These are phyloP conservation scores for Solen grandis DNA, from an alignment of 1,140 invertebrate species.

Conservation along the genomic window DNA sequence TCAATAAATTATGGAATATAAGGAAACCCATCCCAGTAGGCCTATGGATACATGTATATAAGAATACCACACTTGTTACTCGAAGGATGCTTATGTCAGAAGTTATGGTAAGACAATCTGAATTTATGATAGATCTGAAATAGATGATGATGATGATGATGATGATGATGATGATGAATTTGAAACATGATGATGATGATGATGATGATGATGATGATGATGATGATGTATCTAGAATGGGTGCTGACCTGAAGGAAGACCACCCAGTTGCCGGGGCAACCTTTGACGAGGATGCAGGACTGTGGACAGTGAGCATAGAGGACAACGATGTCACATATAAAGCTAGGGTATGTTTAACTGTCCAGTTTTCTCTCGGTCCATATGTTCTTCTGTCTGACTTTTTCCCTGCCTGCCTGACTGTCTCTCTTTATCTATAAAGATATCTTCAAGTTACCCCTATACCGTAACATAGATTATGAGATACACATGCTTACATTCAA, in stretches of 20 bases:
- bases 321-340: slow-evolving; percentile 60
- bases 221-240: slow-evolving; percentile 69
- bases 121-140: no score
- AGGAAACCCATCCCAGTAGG: no score
- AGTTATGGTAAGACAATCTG: no score
- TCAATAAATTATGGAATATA: no score
- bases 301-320: slow-evolving; percentile 72
- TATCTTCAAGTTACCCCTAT: not conserved
- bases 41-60: no score
- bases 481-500: not conserved
- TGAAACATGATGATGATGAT: no score
- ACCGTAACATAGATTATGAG: not conserved
- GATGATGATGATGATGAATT: no score
- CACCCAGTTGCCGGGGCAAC: slow-evolving; percentile 66
- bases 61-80: no score
- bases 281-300: slow-evolving; percentile 65
- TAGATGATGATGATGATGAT: no score
- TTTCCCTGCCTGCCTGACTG: not conserved
- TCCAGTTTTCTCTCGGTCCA: not conserved
- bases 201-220: no score
- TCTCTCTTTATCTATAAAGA: not conserved
- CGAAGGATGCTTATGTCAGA: no score
- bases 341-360: slow-evolving; percentile 65
- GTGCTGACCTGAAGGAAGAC: slow-evolving; percentile 72
- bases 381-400: not conserved